A percentile compares a stretch with the other conserved stretches of the same genome.
phyloP scores from a whole-genome alignment of 2,113 vertebrate species.

The Pelusios castaneus region DNA sequence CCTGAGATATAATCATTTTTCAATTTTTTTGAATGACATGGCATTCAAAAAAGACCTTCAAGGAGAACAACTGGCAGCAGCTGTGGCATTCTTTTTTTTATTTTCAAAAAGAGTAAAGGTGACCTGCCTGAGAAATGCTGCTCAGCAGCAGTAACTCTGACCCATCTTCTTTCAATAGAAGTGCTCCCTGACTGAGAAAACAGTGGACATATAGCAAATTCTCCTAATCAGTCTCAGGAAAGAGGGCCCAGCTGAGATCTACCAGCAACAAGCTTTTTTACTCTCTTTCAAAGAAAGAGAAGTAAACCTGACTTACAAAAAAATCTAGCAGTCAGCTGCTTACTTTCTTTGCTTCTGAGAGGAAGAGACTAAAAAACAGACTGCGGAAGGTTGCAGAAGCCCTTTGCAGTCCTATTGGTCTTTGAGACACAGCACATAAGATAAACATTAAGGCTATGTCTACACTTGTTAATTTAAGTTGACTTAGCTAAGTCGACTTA shows the following conservation, averaged over 20 bases:
- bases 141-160: slow-evolving; percentile 57
- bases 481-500: no score
- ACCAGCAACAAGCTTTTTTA: slow-evolving; percentile 24
- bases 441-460: background rate
- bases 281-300: slow-evolving; percentile 42
- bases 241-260: slow-evolving; percentile 53
- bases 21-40: slow-evolving; percentile 30
- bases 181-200: slow-evolving; percentile 49
- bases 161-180: slow-evolving; percentile 4
- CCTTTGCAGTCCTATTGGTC: background rate
- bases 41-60: slow-evolving; percentile 51
- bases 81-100: slow-evolving; percentile 19
- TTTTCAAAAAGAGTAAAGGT: slow-evolving; percentile 45
- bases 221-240: slow-evolving; percentile 46
- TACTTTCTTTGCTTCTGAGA: background rate
- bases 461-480: no score
- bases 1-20: background rate
- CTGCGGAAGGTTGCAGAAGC: slow-evolving; percentile 20
- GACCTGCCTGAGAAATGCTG: slow-evolving; percentile 56
- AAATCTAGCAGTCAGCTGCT: slow-evolving; percentile 5
- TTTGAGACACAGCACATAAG: background rate
- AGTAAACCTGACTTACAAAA: slow-evolving; percentile 20
- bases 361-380: slow-evolving; percentile 35
- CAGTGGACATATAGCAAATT: slow-evolving; percentile 27
- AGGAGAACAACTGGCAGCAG: slow-evolving; percentile 56